Percentiles rank a stretch among this genome's conserved stretches.
These are phyloP conservation scores for Coboldia fuscipes DNA, from an alignment of 1,140 invertebrate genomes.

Conservation along the genomic window DNA sequence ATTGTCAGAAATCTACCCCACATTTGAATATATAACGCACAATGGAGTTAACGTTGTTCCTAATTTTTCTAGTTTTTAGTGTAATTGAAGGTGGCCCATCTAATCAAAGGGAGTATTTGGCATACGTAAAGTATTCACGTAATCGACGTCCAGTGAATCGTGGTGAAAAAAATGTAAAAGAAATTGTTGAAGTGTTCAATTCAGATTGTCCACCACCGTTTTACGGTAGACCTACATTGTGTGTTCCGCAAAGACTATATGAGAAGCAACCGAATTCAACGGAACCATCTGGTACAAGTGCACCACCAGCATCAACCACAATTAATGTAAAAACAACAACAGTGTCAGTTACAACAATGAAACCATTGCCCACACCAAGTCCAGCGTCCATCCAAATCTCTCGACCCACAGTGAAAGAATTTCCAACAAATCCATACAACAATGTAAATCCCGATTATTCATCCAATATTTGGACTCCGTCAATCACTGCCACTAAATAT, in stretches of 20 bases:
- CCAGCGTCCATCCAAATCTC: neutral
- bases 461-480: neutral
- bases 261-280: neutral
- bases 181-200: neutral
- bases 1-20: no score
- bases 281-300: neutral
- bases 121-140: no score
- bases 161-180: no score
- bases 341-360: neutral
- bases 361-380: neutral
- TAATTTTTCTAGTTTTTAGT: no score
- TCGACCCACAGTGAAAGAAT: neutral
- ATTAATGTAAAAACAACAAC: neutral
- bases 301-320: neutral
- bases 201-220: neutral
- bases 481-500: neutral
- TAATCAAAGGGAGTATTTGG: no score
- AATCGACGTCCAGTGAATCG: no score
- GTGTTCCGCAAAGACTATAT: neutral
- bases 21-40: no score
- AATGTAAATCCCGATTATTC: constrained; percentile 1
- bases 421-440: neutral
- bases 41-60: no score
- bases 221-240: neutral
- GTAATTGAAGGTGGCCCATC: no score